A percentile compares a stretch with the other conserved stretches of the same genome.
phyloP scores from a whole-genome alignment of 2,888 invertebrate species.

The Mycalesis mineus region DNA sequence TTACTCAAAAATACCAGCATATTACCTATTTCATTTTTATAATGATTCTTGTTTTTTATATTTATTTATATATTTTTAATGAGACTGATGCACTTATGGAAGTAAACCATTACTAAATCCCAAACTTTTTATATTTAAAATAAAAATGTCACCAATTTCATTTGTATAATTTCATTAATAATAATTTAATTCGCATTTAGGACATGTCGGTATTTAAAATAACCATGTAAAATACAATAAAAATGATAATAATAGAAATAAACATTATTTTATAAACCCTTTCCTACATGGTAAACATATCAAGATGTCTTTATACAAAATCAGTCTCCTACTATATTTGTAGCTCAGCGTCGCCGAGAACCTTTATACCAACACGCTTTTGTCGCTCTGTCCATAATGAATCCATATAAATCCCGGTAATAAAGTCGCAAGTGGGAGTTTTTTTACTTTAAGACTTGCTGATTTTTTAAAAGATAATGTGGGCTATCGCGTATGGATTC shows the following conservation, averaged over 20 bases:
- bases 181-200: background rate
- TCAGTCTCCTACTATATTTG: conserved; percentile 77
- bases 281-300: conserved; percentile 63
- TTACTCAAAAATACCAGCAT: conserved; percentile 22
- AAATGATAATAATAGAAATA: conserved; percentile 7
- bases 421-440: too few species aligned
- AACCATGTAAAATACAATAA: background rate
- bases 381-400: conserved; percentile 11
- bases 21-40: background rate
- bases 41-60: background rate
- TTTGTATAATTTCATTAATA: too few species aligned
- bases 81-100: too few species aligned
- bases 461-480: too few species aligned
- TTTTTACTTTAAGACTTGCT: too few species aligned
- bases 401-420: too few species aligned
- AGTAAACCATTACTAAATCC: too few species aligned
- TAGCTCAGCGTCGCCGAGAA: conserved; percentile 51
- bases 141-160: too few species aligned
- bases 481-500: too few species aligned
- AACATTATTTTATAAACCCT: conserved; percentile 43
- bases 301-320: conserved; percentile 70
- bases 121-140: too few species aligned
- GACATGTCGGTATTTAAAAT: background rate
- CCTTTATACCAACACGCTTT: conserved; percentile 40
- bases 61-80: background rate